Evolutionary conservation across 2,797 vertebrate genomes (phyloP), one percentile per base, ranked within the genome.

Genomic region (Platalea minor): DNA sequence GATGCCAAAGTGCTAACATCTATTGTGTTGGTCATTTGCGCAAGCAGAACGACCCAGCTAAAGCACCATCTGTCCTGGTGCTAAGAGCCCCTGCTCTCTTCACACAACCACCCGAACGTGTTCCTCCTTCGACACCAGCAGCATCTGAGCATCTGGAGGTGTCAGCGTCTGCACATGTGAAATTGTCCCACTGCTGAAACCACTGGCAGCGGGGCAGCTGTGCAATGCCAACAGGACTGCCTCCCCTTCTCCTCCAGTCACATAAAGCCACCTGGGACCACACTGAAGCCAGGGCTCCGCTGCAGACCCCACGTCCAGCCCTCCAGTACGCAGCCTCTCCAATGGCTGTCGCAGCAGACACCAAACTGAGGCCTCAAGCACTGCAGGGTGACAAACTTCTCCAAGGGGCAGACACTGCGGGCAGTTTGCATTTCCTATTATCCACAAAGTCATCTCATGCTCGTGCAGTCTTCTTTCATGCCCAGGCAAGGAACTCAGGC

Each of bases 141-240:
- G 51, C 7, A 4, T 3, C 73, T 19, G 69, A 80, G 37, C 68
- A 53, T 5, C 77, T 6, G 0, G 1, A 57, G 51, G 24, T 2
- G 11, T 3, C 33, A 23, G 13, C 2, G 1, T 2, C 43, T 37
- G 61, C 53, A 15, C 57, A 9, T 1, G 3, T 4, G 33, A 43
- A 4, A 26, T 33, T 0, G 0, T 10, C 20, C 9, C 72, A 43
- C 3, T 1, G 3, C 46, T 25, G 35, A 29, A 8, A 14, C 43
- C 0, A 0, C 43, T 12, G 24, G 48, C 51, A 43, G 60, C 0
- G 0, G 1, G 1, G 48, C 61, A 23, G 8, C 37, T 9, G 29
- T 3, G 0, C 5, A 3, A 45, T 0, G 5, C 48, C 63, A 8
- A 5, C 15, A 18, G n/a, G 4, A 25, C 41, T 6, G 0, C 13